phyloP scores from a whole-genome alignment of 2,113 vertebrate genomes.

The Cynocephalus volans region DNA sequence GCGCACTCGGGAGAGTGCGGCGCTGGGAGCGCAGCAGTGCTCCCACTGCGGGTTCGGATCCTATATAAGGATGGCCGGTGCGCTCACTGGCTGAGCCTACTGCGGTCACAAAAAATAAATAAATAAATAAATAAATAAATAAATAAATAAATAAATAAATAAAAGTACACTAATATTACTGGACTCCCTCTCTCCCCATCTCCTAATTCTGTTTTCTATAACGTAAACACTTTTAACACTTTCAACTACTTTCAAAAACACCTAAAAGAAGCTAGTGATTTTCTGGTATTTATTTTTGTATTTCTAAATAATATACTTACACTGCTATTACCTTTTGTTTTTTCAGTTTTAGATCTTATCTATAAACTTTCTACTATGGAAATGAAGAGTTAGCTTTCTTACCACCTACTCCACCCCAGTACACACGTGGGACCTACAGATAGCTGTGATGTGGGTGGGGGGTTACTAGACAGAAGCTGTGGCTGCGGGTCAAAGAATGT shows the following conservation, averaged over 20 bases:
- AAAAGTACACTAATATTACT: slow-evolving; percentile 5
- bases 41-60: too few species aligned
- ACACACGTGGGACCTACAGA: not conserved
- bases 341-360: slow-evolving; percentile 30
- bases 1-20: too few species aligned
- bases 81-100: too few species aligned
- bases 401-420: too few species aligned
- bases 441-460: not conserved
- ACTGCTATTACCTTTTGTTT: not conserved
- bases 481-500: not conserved
- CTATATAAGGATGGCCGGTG: too few species aligned
- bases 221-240: not conserved
- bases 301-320: slow-evolving; percentile 11
- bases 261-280: not conserved
- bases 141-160: too few species aligned
- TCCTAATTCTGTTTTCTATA: slow-evolving; percentile 25
- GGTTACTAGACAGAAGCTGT: not conserved
- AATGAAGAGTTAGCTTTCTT: slow-evolving; percentile 31
- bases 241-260: slow-evolving; percentile 45
- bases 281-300: slow-evolving; percentile 23
- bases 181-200: not conserved
- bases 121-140: too few species aligned
- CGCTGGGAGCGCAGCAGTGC: too few species aligned
- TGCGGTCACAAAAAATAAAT: too few species aligned
- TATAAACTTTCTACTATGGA: not conserved